Conservation (phyloP, 2,888 invertebrate species). For the Drosophila pullipes region DNA sequence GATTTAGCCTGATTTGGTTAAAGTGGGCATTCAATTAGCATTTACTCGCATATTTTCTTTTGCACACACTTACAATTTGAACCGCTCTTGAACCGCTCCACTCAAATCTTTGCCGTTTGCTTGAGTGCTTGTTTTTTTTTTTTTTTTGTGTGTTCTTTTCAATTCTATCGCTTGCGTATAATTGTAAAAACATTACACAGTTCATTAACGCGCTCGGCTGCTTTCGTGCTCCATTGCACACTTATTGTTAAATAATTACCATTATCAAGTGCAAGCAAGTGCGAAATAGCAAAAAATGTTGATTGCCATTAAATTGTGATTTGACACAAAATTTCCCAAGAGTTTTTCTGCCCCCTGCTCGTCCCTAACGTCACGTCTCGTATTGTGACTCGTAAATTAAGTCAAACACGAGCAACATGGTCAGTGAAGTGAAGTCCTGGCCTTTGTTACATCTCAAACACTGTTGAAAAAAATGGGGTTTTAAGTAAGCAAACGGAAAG, state of each 20-base stretch:
- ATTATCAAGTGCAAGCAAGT: slow-evolving; percentile 75
- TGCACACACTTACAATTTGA: slow-evolving; percentile 18
- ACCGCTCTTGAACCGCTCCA: slow-evolving; percentile 3
- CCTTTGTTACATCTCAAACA: slow-evolving; percentile 31
- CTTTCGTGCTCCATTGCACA: slow-evolving; percentile 68
- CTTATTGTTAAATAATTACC: slow-evolving; percentile 73
- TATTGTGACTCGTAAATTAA: slow-evolving; percentile 52
- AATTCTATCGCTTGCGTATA: slow-evolving; percentile 20
- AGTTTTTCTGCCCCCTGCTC: not conserved
- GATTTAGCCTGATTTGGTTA: slow-evolving; percentile 61
- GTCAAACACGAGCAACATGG: slow-evolving; percentile 54
- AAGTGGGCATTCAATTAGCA: slow-evolving; percentile 77
- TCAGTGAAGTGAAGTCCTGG: slow-evolving; percentile 41
- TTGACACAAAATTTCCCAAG: slow-evolving; percentile 48
- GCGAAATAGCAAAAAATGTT: slow-evolving; percentile 62
- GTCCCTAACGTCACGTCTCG: not conserved
- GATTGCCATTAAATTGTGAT: slow-evolving; percentile 72
- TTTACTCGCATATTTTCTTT: slow-evolving; percentile 30
- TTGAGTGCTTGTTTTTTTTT: not conserved
- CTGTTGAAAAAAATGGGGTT: slow-evolving; percentile 19
- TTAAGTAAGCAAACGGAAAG: not conserved
- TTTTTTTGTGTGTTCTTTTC: slow-evolving; percentile 7
- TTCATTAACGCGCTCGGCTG: slow-evolving; percentile 63
- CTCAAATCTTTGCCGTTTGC: not conserved
- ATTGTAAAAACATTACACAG: slow-evolving; percentile 69